A percentile compares a stretch with the other conserved stretches of the same genome.
Evolutionary conservation across 2,888 invertebrate genomes (phyloP).

Genomic region (Standfussiana lucernea): DNA sequence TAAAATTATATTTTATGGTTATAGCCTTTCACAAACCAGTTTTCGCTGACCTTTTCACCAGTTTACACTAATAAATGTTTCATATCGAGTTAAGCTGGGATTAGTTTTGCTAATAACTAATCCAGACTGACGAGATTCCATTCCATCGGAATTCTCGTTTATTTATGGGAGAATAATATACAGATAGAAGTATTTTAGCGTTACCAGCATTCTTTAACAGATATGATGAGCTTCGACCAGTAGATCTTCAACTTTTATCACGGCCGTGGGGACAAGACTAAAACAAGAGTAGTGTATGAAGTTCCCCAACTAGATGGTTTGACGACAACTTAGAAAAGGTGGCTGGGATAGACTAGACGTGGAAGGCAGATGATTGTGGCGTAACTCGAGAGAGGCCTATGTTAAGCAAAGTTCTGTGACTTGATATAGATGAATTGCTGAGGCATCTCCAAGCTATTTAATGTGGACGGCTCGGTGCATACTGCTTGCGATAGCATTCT

Average conservation of each 20-base stretch:
- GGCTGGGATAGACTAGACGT: not conserved
- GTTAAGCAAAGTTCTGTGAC: not conserved
- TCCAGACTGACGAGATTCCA: slow-evolving; percentile 22
- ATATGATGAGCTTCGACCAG: not conserved
- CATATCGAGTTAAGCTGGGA: slow-evolving; percentile 14
- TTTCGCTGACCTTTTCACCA: slow-evolving; percentile 28
- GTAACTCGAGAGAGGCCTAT: not conserved
- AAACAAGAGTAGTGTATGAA: not conserved
- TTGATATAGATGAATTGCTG: not conserved
- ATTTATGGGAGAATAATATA: not conserved
- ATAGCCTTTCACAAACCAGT: slow-evolving; percentile 32
- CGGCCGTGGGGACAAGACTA: too few species aligned
- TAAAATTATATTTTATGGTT: slow-evolving; percentile 27
- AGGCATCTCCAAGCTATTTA: not conserved
- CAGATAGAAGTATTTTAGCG: not conserved
- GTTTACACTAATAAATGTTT: slow-evolving; percentile 11
- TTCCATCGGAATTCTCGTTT: slow-evolving; percentile 1
- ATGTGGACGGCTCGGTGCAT: not conserved
- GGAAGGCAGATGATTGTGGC: not conserved
- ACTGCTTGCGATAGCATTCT: not conserved
- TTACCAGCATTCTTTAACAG: not conserved
- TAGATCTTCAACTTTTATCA: not conserved
- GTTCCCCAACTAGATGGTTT: not conserved
- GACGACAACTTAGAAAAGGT: not conserved
- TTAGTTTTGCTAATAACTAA: slow-evolving; percentile 8